These are phyloP conservation scores for Cyprinodon tularosa DNA, from an alignment of 2,113 vertebrate genomes.

Conservation along the genomic window DNA sequence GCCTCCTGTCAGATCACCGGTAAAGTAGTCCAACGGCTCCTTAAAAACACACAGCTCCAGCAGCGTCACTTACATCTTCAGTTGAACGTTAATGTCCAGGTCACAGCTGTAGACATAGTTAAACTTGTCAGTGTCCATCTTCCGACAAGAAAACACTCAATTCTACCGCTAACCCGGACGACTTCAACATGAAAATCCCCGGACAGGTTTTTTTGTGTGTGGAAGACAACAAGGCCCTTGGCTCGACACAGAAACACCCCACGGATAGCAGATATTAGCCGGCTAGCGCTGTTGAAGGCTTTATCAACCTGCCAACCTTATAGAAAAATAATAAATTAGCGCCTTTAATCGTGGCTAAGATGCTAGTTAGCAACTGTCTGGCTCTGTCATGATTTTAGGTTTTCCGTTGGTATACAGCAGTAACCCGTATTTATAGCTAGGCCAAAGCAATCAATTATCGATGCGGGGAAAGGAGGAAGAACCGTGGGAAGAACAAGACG, in stretches of 20 bases:
- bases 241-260: constrained; percentile 24
- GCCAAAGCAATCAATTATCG: constrained; percentile 35
- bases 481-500: no score
- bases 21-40: constrained; percentile 22
- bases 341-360: constrained; percentile 35
- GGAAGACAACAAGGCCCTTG: constrained; percentile 61
- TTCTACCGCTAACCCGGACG: constrained; percentile 15
- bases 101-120: constrained; percentile 96
- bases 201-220: constrained; percentile 8
- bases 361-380: constrained; percentile 42
- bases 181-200: constrained; percentile 58
- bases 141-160: constrained; percentile 51
- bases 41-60: background rate
- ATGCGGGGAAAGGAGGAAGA: rapidly evolving
- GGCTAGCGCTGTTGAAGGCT: background rate
- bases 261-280: background rate
- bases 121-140: constrained; percentile 90
- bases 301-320: background rate
- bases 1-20: constrained; percentile 41
- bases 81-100: constrained; percentile 94
- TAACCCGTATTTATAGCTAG: constrained; percentile 41
- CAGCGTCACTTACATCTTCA: constrained; percentile 91
- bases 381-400: constrained; percentile 57
- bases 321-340: background rate
- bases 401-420: constrained; percentile 66